Conservation (phyloP, 2,888 invertebrate genomes). For the Caenorhabditis sp. region DNA sequence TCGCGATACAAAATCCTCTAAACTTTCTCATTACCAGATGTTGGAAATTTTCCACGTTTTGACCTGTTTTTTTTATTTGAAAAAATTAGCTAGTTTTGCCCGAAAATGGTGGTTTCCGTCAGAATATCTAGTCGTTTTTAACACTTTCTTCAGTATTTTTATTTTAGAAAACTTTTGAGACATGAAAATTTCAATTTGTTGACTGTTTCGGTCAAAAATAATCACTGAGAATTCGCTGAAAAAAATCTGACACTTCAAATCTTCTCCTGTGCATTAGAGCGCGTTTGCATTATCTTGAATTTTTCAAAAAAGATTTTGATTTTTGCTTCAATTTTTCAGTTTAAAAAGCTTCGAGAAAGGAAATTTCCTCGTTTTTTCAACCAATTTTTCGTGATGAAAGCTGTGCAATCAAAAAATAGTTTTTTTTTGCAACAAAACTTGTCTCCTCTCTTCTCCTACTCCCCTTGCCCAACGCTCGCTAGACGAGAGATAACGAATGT, state of each 20-base stretch:
- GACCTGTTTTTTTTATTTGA: neutral
- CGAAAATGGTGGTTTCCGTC: too few relatives aligned
- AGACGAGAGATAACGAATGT: constrained; percentile 13
- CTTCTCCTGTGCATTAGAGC: neutral
- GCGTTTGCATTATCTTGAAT: neutral
- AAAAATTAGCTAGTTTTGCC: neutral
- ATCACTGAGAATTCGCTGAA: neutral
- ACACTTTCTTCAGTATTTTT: neutral
- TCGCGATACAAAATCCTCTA: too few relatives aligned
- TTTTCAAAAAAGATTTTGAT: constrained; percentile 3
- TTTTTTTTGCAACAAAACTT: constrained; percentile 37
- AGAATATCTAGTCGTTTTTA: too few relatives aligned
- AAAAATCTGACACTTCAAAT: neutral
- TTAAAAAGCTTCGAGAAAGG: neutral
- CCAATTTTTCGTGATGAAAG: constrained; percentile 1
- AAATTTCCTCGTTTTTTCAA: neutral
- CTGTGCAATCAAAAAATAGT: constrained; percentile 45
- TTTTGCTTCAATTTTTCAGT: neutral
- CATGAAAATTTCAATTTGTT: neutral
- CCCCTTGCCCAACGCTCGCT: constrained; percentile 6
- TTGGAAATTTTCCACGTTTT: neutral
- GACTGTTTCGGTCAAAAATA: neutral
- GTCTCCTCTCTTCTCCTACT: neutral
- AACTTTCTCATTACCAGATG: neutral
- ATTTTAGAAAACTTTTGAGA: neutral